Evolutionary conservation across 23 tunicate species (phyloP).

Genomic region (Diplosoma virens): DNA sequence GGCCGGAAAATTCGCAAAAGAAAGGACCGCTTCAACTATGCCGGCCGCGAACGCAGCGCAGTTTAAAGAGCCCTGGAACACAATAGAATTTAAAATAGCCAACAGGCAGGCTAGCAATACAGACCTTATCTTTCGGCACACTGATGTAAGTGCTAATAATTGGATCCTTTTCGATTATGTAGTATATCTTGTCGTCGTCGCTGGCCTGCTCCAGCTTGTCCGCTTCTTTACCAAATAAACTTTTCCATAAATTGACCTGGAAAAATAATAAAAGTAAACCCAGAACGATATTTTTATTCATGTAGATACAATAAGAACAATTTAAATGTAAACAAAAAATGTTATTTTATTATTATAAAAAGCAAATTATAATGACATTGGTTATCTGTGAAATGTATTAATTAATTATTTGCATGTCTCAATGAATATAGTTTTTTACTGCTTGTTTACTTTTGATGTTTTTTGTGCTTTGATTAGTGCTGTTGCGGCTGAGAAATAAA

Average conservation of each 20-base stretch:
- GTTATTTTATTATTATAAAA: no score
- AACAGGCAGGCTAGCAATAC: no score
- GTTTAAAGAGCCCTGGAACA: slow-evolving; percentile 78
- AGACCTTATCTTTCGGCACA: slow-evolving; percentile 89
- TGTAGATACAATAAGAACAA: no score
- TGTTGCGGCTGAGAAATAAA: no score
- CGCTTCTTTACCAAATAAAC: slow-evolving; percentile 98
- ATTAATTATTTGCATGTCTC: no score
- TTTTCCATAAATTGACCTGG: slow-evolving; percentile 93
- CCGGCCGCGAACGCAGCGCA: slow-evolving; percentile 99
- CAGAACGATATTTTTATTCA: no score
- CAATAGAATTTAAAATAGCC: not conserved
- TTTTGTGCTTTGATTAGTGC: no score
- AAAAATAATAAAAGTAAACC: no score
- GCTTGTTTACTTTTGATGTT: no score
- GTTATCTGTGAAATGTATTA: not conserved
- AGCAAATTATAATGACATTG: no score
- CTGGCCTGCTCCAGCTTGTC: slow-evolving; percentile 99
- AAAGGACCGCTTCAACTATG: slow-evolving; percentile 92
- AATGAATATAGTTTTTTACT: no score
- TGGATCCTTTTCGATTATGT: slow-evolving; percentile 99
- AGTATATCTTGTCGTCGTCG: slow-evolving; percentile 96
- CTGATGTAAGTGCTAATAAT: slow-evolving; percentile 83
- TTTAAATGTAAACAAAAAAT: no score
- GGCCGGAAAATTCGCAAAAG: slow-evolving; percentile 77